Evolutionary conservation across 2,888 invertebrate genomes (phyloP), one percentile per base, ranked within the genome.

Genomic region (Bellardia bayeri): DNA sequence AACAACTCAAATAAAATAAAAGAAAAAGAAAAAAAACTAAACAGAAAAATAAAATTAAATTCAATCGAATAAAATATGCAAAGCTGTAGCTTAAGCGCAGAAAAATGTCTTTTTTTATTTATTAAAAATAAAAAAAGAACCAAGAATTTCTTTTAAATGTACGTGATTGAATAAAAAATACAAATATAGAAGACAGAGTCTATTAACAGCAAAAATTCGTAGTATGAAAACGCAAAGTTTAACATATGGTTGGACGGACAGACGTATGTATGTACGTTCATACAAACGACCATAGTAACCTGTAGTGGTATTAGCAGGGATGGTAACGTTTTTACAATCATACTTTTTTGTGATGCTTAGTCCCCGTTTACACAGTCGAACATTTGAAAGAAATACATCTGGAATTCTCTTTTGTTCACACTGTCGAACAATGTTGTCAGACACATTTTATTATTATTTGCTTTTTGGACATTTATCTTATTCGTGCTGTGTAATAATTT

Each of bases 81-180:
- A 80, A 85, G 30, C 76, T 78, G 54, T 14, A 42, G 23, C 49
- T 66, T 30, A 61, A 72, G 14, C 23, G 6, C 51, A 75, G 45
- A 75, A 58, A 69, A 79, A 40, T 66, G 66, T 33, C 51, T 63
- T 42, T 33, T 64, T 81, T 76, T 51, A 69, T 68, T 42, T 11
- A 45, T 56, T n/a, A n/a, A n/a, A n/a, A n/a, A 63, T 45, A 54
- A 83, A 61, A 54, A 58, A 78, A 74, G 37, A 85, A 42, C 5
- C 66, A 54, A 81, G 56, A 69, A 75, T 75, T 81, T 81, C 79
- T 69, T 81, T 64, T 14, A 64, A 69, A 54, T 81, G 69, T 75
- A 85, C 80, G 85, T 85, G 75, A 85, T 76, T 45, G 54, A 81
- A 81, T 56, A 81, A 40, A 69, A 45, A 85, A 74, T 49, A 33